These are phyloP conservation scores for Yponomeuta plumbellus DNA, from an alignment of 2,888 invertebrate genomes.

Conservation along the genomic window DNA sequence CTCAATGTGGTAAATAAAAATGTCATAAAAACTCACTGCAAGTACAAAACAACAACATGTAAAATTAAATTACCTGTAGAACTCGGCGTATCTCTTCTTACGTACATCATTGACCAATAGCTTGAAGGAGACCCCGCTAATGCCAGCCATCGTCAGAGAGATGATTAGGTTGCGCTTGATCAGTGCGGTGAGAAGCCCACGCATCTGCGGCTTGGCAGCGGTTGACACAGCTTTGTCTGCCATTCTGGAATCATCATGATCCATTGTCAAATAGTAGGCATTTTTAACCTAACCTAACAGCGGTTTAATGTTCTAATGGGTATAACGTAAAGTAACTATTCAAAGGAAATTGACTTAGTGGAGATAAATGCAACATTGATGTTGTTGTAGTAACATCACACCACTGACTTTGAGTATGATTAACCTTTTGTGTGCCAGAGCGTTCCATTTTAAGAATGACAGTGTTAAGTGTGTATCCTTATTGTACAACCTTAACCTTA, in stretches of 20 bases:
- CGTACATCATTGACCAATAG: conserved; percentile 74
- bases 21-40: not conserved
- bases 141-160: conserved; percentile 60
- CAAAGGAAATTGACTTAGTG: too few relatives aligned
- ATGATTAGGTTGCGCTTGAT: conserved; percentile 81
- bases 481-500: too few relatives aligned
- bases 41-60: not conserved
- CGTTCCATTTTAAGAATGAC: too few relatives aligned
- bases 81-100: conserved; percentile 84
- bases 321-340: too few relatives aligned
- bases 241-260: conserved; percentile 42
- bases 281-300: not conserved
- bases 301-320: too few relatives aligned
- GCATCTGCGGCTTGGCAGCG: conserved; percentile 77
- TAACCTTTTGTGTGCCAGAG: too few relatives aligned
- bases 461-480: too few relatives aligned
- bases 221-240: conserved; percentile 64
- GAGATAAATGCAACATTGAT: too few relatives aligned
- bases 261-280: not conserved
- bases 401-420: too few relatives aligned
- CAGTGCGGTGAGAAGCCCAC: conserved; percentile 79
- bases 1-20: too few relatives aligned
- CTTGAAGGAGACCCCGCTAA: conserved; percentile 73
- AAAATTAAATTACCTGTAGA: conserved; percentile 80
- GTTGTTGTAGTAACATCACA: too few relatives aligned